Conservation (phyloP, 1,140 invertebrate species). For the Holcopasites calliopsidis region DNA sequence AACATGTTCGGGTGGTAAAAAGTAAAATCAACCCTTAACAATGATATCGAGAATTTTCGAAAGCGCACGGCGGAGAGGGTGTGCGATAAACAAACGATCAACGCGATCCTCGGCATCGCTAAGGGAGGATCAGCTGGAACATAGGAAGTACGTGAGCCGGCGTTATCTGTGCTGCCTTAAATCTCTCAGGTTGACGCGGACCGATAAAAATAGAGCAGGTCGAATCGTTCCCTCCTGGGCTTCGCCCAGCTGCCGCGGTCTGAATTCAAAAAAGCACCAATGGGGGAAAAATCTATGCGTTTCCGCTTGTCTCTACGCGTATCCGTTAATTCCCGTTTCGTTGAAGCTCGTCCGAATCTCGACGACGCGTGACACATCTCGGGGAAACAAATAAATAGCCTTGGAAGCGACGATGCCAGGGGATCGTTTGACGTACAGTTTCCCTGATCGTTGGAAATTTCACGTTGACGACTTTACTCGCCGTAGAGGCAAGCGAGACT, state of each 20-base stretch:
- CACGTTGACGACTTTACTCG: not conserved
- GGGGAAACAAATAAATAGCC: conserved; percentile 33
- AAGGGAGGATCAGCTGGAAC: conserved; percentile 31
- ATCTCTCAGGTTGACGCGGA: conserved; percentile 56
- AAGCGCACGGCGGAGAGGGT: not conserved
- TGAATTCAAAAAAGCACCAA: conserved; percentile 54
- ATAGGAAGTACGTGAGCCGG: conserved; percentile 47
- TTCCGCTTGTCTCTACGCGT: conserved; percentile 34
- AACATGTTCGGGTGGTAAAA: no score
- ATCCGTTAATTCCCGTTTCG: conserved; percentile 10
- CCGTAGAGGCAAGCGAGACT: not conserved
- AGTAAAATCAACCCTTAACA: no score
- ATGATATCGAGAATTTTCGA: no score
- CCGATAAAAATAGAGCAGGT: conserved; percentile 66
- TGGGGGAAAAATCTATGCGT: conserved; percentile 41
- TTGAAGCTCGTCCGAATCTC: conserved; percentile 23
- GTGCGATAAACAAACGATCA: conserved; percentile 38
- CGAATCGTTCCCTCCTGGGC: conserved; percentile 33
- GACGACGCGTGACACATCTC: conserved; percentile 25
- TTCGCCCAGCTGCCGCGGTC: conserved; percentile 50
- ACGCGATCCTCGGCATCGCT: conserved; percentile 39
- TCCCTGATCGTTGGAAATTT: conserved; percentile 22
- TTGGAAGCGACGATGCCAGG: not conserved
- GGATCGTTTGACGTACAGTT: conserved; percentile 13
- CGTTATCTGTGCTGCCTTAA: conserved; percentile 61